Conservation (phyloP, 2,113 vertebrate genomes). For the Notiomystis cincta region DNA sequence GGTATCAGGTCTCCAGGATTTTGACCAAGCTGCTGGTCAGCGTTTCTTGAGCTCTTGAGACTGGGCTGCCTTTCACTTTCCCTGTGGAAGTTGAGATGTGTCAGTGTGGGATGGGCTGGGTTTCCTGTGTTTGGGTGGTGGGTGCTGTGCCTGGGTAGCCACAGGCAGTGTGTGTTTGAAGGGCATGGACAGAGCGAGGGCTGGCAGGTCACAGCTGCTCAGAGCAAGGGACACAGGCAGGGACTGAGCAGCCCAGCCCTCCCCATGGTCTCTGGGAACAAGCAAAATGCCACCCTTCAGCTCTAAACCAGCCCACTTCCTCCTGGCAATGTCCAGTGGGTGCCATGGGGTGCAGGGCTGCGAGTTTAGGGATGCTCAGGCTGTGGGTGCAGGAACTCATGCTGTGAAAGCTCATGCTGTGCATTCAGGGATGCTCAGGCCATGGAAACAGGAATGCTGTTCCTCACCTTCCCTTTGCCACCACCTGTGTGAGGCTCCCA, state of each 20-base stretch:
- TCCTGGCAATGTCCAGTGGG: background rate
- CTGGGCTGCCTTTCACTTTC: background rate
- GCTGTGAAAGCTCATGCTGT: background rate
- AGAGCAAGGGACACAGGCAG: too few relatives aligned
- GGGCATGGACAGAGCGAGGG: background rate
- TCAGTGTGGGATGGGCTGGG: background rate
- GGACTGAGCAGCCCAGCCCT: background rate
- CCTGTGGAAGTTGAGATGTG: background rate
- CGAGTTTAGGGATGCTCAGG: background rate
- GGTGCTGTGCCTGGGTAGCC: background rate
- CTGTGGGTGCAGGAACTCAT: background rate
- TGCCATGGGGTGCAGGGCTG: rapidly evolving
- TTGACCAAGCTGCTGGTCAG: background rate
- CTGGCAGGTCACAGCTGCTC: too few relatives aligned
- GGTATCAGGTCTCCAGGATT: background rate
- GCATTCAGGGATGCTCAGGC: background rate
- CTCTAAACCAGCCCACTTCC: background rate
- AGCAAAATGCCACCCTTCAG: background rate
- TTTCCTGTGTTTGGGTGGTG: background rate
- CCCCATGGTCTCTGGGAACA: background rate
- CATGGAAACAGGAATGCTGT: background rate
- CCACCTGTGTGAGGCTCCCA: background rate
- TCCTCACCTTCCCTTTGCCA: background rate
- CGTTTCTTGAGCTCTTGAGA: background rate
- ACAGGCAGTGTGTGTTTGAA: background rate